Percentiles rank a stretch among this genome's conserved stretches.
Evolutionary conservation across 53 echinoderm and acorn worm species (phyloP).

Genomic region (Holothuria scabra): DNA sequence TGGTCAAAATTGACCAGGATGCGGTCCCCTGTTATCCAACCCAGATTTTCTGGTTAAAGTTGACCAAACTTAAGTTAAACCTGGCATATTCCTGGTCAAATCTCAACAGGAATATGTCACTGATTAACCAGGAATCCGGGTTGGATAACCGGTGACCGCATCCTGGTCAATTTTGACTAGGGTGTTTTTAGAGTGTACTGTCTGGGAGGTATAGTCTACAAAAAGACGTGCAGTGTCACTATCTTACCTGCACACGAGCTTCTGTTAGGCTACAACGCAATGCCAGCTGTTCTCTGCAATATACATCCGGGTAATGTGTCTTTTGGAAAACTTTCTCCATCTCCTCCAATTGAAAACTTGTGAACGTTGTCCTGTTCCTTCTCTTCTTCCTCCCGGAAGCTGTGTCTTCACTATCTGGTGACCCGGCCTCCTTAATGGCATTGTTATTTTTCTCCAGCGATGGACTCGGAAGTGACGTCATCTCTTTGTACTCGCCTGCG

Average conservation of each 20-base stretch:
- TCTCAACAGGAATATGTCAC: too few relatives aligned
- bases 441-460: slow-evolving; percentile 57
- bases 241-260: slow-evolving; percentile 92
- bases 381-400: slow-evolving; percentile 84
- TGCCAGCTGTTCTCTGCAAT: slow-evolving; percentile 93
- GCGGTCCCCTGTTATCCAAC: too few relatives aligned
- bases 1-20: too few relatives aligned
- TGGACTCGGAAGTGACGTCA: slow-evolving; percentile 59
- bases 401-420: slow-evolving; percentile 63
- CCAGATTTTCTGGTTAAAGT: too few relatives aligned
- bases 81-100: too few relatives aligned
- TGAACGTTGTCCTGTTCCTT: slow-evolving; percentile 92
- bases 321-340: slow-evolving; percentile 99
- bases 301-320: slow-evolving; percentile 98
- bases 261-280: slow-evolving; percentile 91
- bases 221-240: too few relatives aligned
- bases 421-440: slow-evolving; percentile 57
- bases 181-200: too few relatives aligned
- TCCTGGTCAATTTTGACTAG: too few relatives aligned
- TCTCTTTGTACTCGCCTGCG: slow-evolving; percentile 36
- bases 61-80: too few relatives aligned
- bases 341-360: slow-evolving; percentile 93
- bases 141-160: too few relatives aligned
- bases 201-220: too few relatives aligned
- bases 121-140: too few relatives aligned